Evolutionary conservation across 2,797 vertebrate species (phyloP).

Genomic region (Psittacula echo): DNA sequence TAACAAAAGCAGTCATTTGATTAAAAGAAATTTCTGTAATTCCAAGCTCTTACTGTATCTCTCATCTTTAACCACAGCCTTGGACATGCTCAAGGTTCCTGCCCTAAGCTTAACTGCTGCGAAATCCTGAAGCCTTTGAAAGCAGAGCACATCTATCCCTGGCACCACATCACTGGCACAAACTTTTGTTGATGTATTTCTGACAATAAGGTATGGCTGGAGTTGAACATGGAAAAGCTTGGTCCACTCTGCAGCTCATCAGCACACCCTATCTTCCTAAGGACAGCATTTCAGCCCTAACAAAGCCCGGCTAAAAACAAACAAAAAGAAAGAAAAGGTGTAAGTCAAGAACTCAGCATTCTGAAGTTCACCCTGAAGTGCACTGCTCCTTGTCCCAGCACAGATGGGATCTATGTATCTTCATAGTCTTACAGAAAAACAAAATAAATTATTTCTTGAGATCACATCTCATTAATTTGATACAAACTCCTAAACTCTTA

Average conservation of each 20-base stretch:
- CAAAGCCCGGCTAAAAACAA: neutral
- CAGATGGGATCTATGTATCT: neutral
- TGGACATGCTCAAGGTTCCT: neutral
- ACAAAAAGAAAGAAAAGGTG: neutral
- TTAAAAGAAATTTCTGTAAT: neutral
- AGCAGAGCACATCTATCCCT: neutral
- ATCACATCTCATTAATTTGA: neutral
- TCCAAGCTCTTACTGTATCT: neutral
- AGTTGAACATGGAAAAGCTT: neutral
- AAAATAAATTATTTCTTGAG: neutral
- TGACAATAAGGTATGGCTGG: accelerated
- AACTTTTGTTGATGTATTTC: neutral
- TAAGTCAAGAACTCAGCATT: neutral
- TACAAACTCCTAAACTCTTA: neutral
- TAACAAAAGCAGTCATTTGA: neutral
- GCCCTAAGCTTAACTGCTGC: neutral
- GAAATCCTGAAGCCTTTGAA: neutral
- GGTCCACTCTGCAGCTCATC: neutral
- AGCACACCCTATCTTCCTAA: neutral
- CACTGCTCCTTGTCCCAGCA: neutral
- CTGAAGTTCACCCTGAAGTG: neutral
- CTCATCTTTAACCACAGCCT: neutral
- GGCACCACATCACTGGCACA: accelerated
- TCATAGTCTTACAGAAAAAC: neutral
- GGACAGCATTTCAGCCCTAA: neutral